These are phyloP conservation scores for Hyphantria cunea DNA, from an alignment of 1,140 invertebrate species.

Conservation along the genomic window DNA sequence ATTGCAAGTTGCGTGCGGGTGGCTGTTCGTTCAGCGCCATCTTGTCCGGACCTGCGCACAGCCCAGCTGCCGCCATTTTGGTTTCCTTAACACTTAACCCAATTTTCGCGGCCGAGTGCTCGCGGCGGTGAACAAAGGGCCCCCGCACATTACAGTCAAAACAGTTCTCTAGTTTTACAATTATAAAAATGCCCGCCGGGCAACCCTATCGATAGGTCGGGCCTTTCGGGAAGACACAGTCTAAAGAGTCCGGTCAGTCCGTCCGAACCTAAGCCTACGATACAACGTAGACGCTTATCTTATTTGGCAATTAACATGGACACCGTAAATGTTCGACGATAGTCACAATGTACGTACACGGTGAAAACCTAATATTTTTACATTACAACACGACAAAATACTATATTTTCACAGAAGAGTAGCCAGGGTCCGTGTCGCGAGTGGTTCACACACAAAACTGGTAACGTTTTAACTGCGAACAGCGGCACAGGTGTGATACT, in stretches of 20 bases:
- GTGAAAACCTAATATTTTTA: constrained; percentile 31
- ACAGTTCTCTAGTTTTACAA: constrained; percentile 34
- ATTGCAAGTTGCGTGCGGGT: constrained; percentile 57
- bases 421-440: constrained; percentile 13
- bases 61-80: constrained; percentile 56
- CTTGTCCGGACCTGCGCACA: constrained; percentile 56
- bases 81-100: constrained; percentile 70
- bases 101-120: constrained; percentile 46
- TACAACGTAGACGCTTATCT: constrained; percentile 22
- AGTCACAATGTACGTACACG: constrained; percentile 18
- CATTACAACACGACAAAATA: constrained; percentile 28
- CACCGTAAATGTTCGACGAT: constrained; percentile 22
- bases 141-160: constrained; percentile 26
- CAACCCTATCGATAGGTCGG: constrained; percentile 27
- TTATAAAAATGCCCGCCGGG: constrained; percentile 55
- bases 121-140: constrained; percentile 55
- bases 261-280: constrained; percentile 24
- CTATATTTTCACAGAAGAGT: constrained; percentile 27
- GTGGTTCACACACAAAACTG: constrained; percentile 2
- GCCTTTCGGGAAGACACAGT: constrained; percentile 67
- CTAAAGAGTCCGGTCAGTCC: constrained; percentile 51
- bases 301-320: constrained; percentile 23
- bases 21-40: constrained; percentile 44
- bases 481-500: constrained; percentile 34
- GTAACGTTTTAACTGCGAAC: background rate